phyloP scores from a whole-genome alignment of 2,113 vertebrate genomes.

The Falcunculus frontatus region DNA sequence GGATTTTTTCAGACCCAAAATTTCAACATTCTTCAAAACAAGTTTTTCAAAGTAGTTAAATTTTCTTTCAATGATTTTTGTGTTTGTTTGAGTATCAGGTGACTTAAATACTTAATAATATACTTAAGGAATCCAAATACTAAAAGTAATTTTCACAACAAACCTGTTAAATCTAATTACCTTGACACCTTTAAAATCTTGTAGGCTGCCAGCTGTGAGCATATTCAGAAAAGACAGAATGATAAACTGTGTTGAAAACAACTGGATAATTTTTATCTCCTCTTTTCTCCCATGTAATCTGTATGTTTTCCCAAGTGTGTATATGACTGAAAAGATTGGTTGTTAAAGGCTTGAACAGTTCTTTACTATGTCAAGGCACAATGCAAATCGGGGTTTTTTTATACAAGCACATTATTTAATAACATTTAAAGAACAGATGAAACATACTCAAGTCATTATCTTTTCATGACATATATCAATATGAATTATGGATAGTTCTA shows the following conservation, averaged over 20 bases:
- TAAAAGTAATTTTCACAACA: neutral
- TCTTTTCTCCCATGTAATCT: neutral
- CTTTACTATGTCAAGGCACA: neutral
- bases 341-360: neutral
- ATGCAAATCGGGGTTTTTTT: rapidly evolving
- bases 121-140: neutral
- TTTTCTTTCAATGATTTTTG: neutral
- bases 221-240: neutral
- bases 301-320: neutral
- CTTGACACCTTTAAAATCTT: neutral
- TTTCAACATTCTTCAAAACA: neutral
- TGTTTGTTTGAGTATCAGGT: neutral
- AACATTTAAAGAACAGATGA: neutral
- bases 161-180: neutral
- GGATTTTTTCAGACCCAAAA: neutral
- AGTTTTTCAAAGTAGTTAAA: neutral
- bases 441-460: neutral
- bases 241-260: neutral
- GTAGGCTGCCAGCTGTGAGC: neutral
- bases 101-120: neutral
- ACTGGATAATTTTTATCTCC: neutral
- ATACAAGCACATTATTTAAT: neutral
- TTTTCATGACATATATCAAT: neutral
- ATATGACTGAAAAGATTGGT: neutral
- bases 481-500: neutral